Base-by-base conservation (phyloP, 2,113 vertebrate genomes). In the Lutjanus erythropterus region DNA sequence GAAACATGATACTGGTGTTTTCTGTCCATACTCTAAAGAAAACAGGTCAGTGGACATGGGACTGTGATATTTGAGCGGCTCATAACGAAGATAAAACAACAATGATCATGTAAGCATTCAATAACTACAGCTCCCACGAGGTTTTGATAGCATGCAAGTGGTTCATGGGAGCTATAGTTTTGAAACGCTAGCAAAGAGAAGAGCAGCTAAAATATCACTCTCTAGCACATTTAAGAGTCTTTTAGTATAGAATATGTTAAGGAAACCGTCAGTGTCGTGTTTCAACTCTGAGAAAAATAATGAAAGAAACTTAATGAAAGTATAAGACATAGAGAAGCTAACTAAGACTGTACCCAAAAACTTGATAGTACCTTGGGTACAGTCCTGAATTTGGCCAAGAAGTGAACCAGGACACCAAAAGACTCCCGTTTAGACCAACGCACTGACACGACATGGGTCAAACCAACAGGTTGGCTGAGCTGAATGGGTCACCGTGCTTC, bases 31-130 rank as follows among this genome's bases (percentile, higher is more conserved):
- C n/a, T n/a, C 5, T 35, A 25, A 47, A 33, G 7, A n/a, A 76
- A 76, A 44, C 42, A 44, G 23, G 19, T 71, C 80, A 71, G 25
- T n/a, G n/a, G 31, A 70, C 56, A 70, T 29, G 15, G 15, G 25
- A 71, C 59, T 46, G 19, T 11, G 66, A 65, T 3, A 56, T 46
- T 8, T 44, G 15, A 80, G 21, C 70, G 41, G 27, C 29, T 55
- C 19, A 35, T 35, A 27, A 47, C 5, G 4, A 16, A 68, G 64
- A 33, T 16, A 56, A 65, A 53, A 56, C 41, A n/a, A 49, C 37
- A 25, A 42, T 11, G n/a, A 29, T 27, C 21, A 37, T n/a, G 16
- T 37, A 19, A 19, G 15, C 16, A 8, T 50, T 71, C 11, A 33
- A 47, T 27, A 56, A 55, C 33, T 41, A 33, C n/a, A 69, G 15